These are phyloP conservation scores for Drosophila ustulata DNA, from an alignment of 2,888 invertebrate species.

Conservation along the genomic window DNA sequence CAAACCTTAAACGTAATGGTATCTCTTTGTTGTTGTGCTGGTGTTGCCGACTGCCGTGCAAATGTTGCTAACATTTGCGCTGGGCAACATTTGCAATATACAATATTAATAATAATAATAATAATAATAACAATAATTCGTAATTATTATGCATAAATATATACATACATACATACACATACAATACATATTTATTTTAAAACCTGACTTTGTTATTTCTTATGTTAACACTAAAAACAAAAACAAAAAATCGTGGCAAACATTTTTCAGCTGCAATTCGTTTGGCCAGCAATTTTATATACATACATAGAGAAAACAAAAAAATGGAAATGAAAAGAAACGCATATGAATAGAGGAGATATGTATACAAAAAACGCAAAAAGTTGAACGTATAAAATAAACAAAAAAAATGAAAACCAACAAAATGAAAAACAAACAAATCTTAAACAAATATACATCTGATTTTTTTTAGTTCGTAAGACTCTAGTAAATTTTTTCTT, in stretches of 20 bases:
- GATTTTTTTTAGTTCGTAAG: slow-evolving; percentile 82
- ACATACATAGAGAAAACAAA: slow-evolving; percentile 31
- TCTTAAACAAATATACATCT: slow-evolving; percentile 80
- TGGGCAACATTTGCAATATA: slow-evolving; percentile 81
- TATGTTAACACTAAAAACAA: slow-evolving; percentile 62
- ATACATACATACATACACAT: slow-evolving; percentile 40
- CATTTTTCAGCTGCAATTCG: slow-evolving; percentile 42
- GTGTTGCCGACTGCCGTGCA: slow-evolving; percentile 82
- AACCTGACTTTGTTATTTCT: slow-evolving; percentile 79
- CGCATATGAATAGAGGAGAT: slow-evolving; percentile 14
- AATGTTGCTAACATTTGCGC: slow-evolving; percentile 77
- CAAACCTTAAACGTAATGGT: slow-evolving; percentile 78
- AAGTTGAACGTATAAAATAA: slow-evolving; percentile 18
- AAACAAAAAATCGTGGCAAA: slow-evolving; percentile 44
- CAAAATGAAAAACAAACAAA: slow-evolving; percentile 49
- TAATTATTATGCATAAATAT: slow-evolving; percentile 62
- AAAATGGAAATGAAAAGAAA: slow-evolving; percentile 22
- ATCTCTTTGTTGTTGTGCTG: slow-evolving; percentile 80
- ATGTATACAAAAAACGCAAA: slow-evolving; percentile 31
- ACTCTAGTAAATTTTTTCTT: slow-evolving; percentile 83
- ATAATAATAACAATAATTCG: slow-evolving; percentile 33
- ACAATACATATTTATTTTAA: slow-evolving; percentile 75
- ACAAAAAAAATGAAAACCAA: slow-evolving; percentile 22
- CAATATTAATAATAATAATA: slow-evolving; percentile 66
- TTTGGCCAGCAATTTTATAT: slow-evolving; percentile 56